Evolutionary conservation across 2,797 vertebrate genomes (phyloP).

Genomic region (Huso huso): DNA sequence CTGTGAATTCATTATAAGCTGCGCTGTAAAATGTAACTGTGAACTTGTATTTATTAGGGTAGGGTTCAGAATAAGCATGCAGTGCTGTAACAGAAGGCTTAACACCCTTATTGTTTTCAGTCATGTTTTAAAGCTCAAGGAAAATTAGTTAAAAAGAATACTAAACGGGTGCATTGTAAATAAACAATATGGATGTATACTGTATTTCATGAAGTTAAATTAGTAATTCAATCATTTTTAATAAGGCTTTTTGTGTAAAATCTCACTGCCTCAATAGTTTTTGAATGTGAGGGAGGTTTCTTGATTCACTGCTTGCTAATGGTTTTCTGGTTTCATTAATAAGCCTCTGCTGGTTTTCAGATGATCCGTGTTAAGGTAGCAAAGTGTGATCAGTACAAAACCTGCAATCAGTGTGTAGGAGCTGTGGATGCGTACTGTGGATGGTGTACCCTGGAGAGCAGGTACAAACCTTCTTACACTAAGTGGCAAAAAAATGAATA

Average conservation of each 20-base stretch:
- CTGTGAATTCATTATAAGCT: too few species aligned
- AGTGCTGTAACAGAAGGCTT: too few species aligned
- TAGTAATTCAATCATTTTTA: not conserved
- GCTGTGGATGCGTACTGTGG: constrained; percentile 85
- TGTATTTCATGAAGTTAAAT: not conserved
- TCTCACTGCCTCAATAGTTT: too few species aligned
- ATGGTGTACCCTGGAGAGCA: constrained; percentile 89
- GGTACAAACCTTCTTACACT: constrained; percentile 47
- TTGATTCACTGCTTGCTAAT: not conserved
- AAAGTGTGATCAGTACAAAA: constrained; percentile 67
- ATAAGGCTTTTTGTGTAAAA: not conserved
- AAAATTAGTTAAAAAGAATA: too few species aligned
- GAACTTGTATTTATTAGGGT: too few species aligned
- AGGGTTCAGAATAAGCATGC: too few species aligned
- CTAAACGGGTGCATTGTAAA: not conserved
- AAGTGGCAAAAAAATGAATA: too few species aligned
- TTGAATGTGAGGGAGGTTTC: too few species aligned
- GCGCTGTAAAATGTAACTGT: too few species aligned
- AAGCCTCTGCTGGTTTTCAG: constrained; percentile 43
- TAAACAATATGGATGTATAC: not conserved
- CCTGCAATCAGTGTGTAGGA: constrained; percentile 75
- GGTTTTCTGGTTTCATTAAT: not conserved
- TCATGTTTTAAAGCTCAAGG: too few species aligned
- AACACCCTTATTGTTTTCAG: too few species aligned
- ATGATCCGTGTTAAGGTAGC: constrained; percentile 82